Evolutionary conservation across 2,797 vertebrate species (phyloP).

Genomic region (Furcifer pardalis): DNA sequence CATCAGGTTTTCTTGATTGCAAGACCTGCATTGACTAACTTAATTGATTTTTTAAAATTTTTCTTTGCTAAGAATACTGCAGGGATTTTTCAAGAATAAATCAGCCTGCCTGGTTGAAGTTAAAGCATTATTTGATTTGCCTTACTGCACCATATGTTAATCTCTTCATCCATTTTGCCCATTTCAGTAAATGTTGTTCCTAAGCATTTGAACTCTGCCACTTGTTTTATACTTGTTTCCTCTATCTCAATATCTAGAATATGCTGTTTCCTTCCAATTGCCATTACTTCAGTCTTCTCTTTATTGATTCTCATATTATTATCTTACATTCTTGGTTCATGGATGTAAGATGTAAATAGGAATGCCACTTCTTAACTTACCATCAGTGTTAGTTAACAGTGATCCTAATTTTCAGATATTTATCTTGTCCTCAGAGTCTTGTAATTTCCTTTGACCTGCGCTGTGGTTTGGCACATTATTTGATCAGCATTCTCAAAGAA

Average conservation of each 20-base stretch:
- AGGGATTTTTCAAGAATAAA: background rate
- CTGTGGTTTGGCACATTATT: slow-evolving; percentile 74
- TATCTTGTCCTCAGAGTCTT: slow-evolving; percentile 69
- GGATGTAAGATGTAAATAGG: no score
- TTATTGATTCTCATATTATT: no score
- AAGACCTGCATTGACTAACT: background rate
- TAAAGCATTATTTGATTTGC: no score
- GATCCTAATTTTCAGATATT: slow-evolving; percentile 72
- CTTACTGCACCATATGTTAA: no score
- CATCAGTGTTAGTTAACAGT: slow-evolving; percentile 59
- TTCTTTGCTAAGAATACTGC: background rate
- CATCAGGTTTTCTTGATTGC: slow-evolving; percentile 5
- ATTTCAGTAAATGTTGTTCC: no score
- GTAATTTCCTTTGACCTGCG: slow-evolving; percentile 77
- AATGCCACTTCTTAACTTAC: slow-evolving; percentile 52
- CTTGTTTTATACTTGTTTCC: no score
- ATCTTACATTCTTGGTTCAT: no score
- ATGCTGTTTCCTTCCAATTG: no score
- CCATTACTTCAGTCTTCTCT: no score
- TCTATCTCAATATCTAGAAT: no score
- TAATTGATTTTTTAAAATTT: background rate
- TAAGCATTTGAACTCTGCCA: no score
- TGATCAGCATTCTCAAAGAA: slow-evolving; percentile 74
- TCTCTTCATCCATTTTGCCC: no score
- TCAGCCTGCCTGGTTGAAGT: background rate